phyloP scores from a whole-genome alignment of 2,888 invertebrate genomes.

The Scaptomyza polygonia region DNA sequence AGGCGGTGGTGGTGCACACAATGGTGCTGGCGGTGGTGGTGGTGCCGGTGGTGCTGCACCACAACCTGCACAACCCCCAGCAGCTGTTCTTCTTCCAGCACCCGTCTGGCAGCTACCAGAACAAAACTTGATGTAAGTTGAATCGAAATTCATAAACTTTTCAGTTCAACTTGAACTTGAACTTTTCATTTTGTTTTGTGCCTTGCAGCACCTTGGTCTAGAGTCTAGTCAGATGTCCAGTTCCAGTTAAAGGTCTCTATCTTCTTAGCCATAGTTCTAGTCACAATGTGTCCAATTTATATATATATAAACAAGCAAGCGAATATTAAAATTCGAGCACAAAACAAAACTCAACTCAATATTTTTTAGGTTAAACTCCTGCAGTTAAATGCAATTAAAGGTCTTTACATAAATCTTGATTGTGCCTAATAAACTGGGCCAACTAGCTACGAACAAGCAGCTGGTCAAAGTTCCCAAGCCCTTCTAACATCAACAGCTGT shows the following conservation, averaged over 20 bases:
- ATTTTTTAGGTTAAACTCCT: background rate
- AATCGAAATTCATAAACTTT: background rate
- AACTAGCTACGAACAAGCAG: conserved; percentile 19
- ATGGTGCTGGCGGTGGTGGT: conserved; percentile 74
- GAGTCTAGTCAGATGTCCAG: background rate
- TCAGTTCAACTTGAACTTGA: background rate
- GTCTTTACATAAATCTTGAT: conserved; percentile 43
- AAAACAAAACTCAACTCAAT: conserved; percentile 1
- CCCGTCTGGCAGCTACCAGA: conserved; percentile 67
- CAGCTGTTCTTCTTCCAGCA: conserved; percentile 49
- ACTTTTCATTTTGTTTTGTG: background rate
- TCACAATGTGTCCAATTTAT: conserved; percentile 53
- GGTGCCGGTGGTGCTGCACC: conserved; percentile 68
- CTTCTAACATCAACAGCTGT: conserved; percentile 28
- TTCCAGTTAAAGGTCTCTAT: conserved; percentile 4
- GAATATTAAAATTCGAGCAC: conserved; percentile 77
- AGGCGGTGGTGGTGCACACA: conserved; percentile 77
- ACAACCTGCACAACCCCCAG: conserved; percentile 40
- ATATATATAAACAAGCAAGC: conserved; percentile 55
- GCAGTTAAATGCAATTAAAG: conserved; percentile 24
- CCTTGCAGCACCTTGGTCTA: conserved; percentile 49
- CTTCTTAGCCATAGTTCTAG: conserved; percentile 59
- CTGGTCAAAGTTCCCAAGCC: conserved; percentile 45
- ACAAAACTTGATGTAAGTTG: conserved; percentile 56
- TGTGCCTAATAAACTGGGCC: conserved; percentile 37